Percentiles rank a stretch among this genome's conserved stretches.
Conservation (phyloP, 2,797 vertebrate species). For the Enteromius unitaeniatus region DNA sequence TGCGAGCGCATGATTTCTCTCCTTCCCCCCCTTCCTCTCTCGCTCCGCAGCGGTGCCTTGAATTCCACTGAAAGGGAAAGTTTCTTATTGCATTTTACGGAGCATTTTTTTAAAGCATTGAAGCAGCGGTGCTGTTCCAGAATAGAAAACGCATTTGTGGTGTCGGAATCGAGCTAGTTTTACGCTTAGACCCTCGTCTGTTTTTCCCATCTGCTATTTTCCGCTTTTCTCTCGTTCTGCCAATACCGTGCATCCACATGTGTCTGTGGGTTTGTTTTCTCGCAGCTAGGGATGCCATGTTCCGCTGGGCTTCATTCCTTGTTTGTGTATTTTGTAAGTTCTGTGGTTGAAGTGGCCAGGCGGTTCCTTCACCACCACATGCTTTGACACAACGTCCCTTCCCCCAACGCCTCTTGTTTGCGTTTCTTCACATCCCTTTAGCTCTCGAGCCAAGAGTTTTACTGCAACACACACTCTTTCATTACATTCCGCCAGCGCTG, state of each 20-base stretch:
- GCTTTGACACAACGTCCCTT: constrained; percentile 38
- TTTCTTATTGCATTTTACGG: constrained; percentile 37
- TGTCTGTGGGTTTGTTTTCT: constrained; percentile 50
- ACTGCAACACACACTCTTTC: constrained; percentile 42
- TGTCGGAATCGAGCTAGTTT: constrained; percentile 16
- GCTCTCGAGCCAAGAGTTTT: constrained; percentile 31
- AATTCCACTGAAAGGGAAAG: constrained; percentile 43
- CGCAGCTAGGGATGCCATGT: background rate
- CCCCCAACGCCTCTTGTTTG: constrained; percentile 38
- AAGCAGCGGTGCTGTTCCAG: background rate
- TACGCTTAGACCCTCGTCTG: background rate
- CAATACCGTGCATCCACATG: constrained; percentile 17
- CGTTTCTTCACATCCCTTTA: constrained; percentile 39
- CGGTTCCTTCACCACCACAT: background rate
- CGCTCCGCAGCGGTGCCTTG: constrained; percentile 20
- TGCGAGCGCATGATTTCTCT: constrained; percentile 59
- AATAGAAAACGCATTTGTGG: constrained; percentile 6
- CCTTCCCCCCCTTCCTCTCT: constrained; percentile 29
- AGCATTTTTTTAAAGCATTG: constrained; percentile 22
- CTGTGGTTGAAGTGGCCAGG: constrained; percentile 17
- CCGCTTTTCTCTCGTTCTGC: background rate
- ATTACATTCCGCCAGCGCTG: constrained; percentile 60
- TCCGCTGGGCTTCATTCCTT: background rate
- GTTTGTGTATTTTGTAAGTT: background rate
- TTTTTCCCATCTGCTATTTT: constrained; percentile 1